Evolutionary conservation across 2,888 invertebrate species (phyloP).

Genomic region (Drepana falcataria): DNA sequence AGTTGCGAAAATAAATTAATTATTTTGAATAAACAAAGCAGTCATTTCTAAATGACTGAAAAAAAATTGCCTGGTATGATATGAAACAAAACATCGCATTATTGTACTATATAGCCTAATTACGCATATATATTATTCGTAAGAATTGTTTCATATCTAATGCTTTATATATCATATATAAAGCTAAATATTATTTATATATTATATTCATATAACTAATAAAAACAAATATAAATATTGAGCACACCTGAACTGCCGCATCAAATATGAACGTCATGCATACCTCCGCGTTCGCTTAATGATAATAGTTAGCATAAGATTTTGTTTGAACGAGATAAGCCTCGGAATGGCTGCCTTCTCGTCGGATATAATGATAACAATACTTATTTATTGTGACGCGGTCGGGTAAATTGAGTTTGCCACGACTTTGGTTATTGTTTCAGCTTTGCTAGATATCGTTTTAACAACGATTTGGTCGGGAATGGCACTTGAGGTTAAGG

Average conservation of each 20-base stretch:
- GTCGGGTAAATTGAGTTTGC: conserved; percentile 12
- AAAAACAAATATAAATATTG: neutral
- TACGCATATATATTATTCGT: too few species aligned
- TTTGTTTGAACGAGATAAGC: conserved; percentile 30
- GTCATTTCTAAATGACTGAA: too few species aligned
- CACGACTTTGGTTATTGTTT: neutral
- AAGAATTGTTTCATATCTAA: too few species aligned
- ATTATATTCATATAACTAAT: too few species aligned
- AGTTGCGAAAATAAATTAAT: too few species aligned
- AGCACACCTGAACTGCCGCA: neutral
- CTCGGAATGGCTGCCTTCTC: conserved; percentile 25
- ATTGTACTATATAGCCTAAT: too few species aligned
- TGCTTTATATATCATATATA: too few species aligned
- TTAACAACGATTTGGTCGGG: neutral
- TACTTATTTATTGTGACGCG: conserved; percentile 27
- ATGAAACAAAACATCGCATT: too few species aligned
- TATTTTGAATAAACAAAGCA: too few species aligned
- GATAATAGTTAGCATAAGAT: conserved; percentile 28
- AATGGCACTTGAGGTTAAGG: neutral
- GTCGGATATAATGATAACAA: conserved; percentile 31
- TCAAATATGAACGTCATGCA: neutral
- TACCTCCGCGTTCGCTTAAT: conserved; percentile 12
- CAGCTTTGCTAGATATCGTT: neutral
- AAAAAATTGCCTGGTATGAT: too few species aligned
- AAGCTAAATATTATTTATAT: too few species aligned